Percentiles rank a stretch among this genome's conserved stretches.
Evolutionary conservation across 2,113 vertebrate genomes (phyloP).

Genomic region (Lampris megalopsis): DNA sequence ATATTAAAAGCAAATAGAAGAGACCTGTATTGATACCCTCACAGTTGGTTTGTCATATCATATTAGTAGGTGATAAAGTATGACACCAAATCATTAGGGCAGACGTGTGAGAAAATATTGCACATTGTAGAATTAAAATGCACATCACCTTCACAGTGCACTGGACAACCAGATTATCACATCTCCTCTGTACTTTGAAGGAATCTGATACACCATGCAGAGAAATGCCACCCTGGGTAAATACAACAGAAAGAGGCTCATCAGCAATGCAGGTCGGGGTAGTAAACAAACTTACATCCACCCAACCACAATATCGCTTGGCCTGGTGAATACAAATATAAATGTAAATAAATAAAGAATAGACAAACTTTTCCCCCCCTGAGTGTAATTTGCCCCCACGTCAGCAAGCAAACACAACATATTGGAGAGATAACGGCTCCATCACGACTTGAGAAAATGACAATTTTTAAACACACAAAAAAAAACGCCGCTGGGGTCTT

Average conservation of each 20-base stretch:
- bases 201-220: conserved; percentile 83
- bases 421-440: background rate
- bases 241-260: conserved; percentile 30
- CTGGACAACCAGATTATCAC: conserved; percentile 88
- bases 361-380: too few species aligned
- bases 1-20: too few species aligned
- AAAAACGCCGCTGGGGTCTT: background rate
- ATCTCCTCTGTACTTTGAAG: conserved; percentile 87
- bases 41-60: too few species aligned
- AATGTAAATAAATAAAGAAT: too few species aligned
- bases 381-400: too few species aligned
- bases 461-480: background rate
- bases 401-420: too few species aligned
- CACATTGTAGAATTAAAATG: background rate
- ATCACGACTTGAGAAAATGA: background rate
- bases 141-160: conserved; percentile 82
- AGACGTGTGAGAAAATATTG: conserved; percentile 6
- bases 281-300: background rate
- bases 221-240: conserved; percentile 90
- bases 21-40: too few species aligned
- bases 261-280: background rate
- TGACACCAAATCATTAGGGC: background rate
- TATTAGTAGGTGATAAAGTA: too few species aligned
- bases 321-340: too few species aligned
- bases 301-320: background rate